These are phyloP conservation scores for Apoda limacodes DNA, from an alignment of 2,888 invertebrate species.

Conservation along the genomic window DNA sequence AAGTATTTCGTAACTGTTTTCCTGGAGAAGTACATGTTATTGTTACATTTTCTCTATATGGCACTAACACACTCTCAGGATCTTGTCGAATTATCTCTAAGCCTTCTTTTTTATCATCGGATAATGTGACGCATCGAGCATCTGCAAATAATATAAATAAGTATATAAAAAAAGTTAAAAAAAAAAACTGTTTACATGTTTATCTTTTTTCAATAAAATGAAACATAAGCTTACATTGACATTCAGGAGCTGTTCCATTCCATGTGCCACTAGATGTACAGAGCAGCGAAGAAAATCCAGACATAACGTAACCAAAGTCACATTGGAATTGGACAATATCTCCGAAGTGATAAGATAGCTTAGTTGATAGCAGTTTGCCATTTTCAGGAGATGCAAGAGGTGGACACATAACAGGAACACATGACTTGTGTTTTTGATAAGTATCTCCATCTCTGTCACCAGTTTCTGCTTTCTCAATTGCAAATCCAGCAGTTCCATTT, in stretches of 20 bases:
- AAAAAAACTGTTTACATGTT: no score
- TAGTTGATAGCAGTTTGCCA: constrained; percentile 85
- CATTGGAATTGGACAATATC: constrained; percentile 93
- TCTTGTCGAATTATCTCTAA: constrained; percentile 82
- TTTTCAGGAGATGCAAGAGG: constrained; percentile 82
- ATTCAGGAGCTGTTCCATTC: constrained; percentile 94
- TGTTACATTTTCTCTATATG: constrained; percentile 92
- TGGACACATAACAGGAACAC: constrained; percentile 94
- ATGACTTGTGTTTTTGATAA: constrained; percentile 92
- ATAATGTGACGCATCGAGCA: constrained; percentile 90
- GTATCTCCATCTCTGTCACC: constrained; percentile 91
- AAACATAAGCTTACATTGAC: constrained; percentile 81
- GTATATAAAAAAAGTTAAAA: constrained; percentile 1
- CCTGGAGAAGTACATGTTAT: constrained; percentile 84
- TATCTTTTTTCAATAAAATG: no score
- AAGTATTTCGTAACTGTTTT: constrained; percentile 81
- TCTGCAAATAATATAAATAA: no score
- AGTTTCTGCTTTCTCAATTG: constrained; percentile 83
- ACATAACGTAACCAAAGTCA: constrained; percentile 93
- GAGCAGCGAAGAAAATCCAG: constrained; percentile 85
- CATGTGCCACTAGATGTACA: constrained; percentile 92
- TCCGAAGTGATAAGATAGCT: constrained; percentile 87
- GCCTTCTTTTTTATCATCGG: constrained; percentile 90
- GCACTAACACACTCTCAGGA: constrained; percentile 85
- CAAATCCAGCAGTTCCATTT: constrained; percentile 92